Base-by-base conservation (phyloP, 2,113 vertebrate species). In the Mugil cephalus region DNA sequence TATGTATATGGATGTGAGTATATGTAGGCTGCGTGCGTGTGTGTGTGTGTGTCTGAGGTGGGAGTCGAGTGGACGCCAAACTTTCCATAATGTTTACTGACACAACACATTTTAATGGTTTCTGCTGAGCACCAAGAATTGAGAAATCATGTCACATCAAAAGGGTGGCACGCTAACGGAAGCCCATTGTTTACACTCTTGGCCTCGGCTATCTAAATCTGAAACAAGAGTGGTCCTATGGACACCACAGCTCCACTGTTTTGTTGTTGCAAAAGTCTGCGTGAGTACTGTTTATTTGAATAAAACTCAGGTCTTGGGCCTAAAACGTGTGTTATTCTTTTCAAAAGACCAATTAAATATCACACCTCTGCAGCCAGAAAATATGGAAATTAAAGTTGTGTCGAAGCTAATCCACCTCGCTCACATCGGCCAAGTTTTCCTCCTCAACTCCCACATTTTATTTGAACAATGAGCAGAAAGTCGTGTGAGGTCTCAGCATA, bases 31-130 rank as follows among this genome's bases (percentile, higher is more conserved):
- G 43, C 18, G 14, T 38, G 17, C 62, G 35, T 43, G 65, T 68
- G 40, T 18, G 21, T 39, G 52, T 42, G 45, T 50, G 15, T 43
- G 40, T 75, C 64, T 40, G 65, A 42, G 60, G 66, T 69, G 75
- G 80, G 67, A 59, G 72, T 79, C 21, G 56, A 79, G 34, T 39
- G 39, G 78, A 76, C 14, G 77, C 74, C 79, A 82, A 74, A 55
- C 70, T 74, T 58, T 80, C 74, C 80, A 74, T 74, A 58, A 68
- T 84, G 84, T 89, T 88, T 88, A 86, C 81, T 89, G 86, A 89
- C 89, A 88, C 82, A 89, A 88, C 84, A 91, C 75, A 83, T 80
- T 89, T 81, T 71, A 82, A 87, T 85, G 86, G 82, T 83, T 81
- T 85, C 69, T 65, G 47, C 13, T 62, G 63, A n/a, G 52, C 12